Evolutionary conservation across 1,140 invertebrate genomes (phyloP).

Genomic region (Chironomus striatipennis): DNA sequence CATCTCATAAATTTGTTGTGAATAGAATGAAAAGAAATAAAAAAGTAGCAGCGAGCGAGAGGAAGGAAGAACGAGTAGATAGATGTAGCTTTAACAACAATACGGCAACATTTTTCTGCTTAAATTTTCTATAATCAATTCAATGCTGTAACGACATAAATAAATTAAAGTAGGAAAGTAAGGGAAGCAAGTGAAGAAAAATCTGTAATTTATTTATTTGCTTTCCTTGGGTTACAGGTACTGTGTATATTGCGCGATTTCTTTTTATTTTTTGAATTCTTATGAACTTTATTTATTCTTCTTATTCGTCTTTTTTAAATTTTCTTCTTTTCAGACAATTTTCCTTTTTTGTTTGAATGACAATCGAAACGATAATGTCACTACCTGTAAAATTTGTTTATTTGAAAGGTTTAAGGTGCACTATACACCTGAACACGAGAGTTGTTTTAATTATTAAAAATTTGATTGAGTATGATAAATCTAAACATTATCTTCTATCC

Average conservation of each 20-base stretch:
- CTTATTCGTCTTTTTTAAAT: no score
- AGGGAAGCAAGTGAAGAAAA: neutral
- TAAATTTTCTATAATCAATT: constrained; percentile 10
- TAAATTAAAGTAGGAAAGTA: neutral
- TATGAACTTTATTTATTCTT: no score
- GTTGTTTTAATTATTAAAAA: no score
- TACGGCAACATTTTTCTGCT: neutral
- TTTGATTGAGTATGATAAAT: no score
- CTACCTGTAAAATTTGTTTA: no score
- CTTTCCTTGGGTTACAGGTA: neutral
- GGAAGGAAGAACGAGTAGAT: neutral
- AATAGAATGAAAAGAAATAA: neutral
- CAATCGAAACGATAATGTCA: no score
- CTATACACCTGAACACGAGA: no score
- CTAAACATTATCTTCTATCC: no score
- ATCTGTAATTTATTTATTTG: constrained; percentile 15
- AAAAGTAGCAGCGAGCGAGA: neutral
- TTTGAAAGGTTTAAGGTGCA: no score
- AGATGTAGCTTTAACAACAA: neutral
- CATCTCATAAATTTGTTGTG: neutral
- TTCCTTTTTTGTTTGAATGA: no score
- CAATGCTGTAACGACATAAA: constrained; percentile 8
- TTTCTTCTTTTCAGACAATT: no score
- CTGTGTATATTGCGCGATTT: neutral
- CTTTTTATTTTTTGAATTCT: neutral